phyloP scores from a whole-genome alignment of 2,113 vertebrate species.

The Mesocricetus auratus region DNA sequence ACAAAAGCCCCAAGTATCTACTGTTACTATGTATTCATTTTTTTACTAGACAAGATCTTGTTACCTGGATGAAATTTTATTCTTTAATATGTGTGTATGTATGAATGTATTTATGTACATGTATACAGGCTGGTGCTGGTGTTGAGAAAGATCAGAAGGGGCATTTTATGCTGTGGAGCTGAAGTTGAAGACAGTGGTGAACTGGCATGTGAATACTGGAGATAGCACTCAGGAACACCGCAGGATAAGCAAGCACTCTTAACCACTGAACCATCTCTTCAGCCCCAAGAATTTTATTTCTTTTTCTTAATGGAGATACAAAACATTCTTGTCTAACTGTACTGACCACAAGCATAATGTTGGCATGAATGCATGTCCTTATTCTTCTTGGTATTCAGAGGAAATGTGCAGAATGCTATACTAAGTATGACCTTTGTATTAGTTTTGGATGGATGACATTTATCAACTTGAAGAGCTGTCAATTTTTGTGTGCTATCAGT shows the following conservation, averaged over 20 bases:
- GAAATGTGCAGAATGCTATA: neutral
- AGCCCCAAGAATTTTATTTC: neutral
- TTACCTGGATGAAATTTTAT: neutral
- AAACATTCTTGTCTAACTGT: neutral
- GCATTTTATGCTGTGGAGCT: neutral
- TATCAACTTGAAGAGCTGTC: neutral
- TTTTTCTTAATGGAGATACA: neutral
- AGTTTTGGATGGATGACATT: neutral
- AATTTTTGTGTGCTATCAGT: neutral
- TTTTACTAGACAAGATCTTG: neutral
- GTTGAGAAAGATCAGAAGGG: neutral
- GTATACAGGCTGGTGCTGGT: neutral
- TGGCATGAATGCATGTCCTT: neutral
- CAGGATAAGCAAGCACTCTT: neutral
- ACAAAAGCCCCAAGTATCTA: neutral
- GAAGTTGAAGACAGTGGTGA: neutral
- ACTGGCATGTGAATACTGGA: too few relatives aligned
- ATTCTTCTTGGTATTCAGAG: neutral
- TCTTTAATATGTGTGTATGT: neutral
- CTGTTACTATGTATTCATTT: neutral
- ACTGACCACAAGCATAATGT: neutral
- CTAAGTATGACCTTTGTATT: neutral
- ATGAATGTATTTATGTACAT: too few relatives aligned
- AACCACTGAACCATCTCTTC: neutral
- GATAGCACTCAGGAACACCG: neutral